phyloP scores from a whole-genome alignment of 2,113 vertebrate genomes.

The Notothenia coriiceps region DNA sequence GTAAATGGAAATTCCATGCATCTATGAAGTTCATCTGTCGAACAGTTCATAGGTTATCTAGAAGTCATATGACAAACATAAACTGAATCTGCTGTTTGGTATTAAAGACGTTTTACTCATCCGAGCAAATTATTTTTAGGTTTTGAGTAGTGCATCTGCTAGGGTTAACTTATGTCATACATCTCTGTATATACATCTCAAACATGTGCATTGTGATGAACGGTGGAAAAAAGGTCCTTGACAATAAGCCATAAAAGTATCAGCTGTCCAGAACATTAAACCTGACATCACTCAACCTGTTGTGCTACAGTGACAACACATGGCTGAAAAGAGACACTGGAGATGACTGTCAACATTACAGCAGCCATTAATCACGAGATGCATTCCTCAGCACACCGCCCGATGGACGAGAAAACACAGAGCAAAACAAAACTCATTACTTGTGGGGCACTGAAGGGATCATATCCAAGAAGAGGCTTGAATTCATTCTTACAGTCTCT shows the following conservation, averaged over 20 bases:
- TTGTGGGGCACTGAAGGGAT: conserved; percentile 1
- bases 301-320: not conserved
- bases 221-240: not conserved
- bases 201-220: not conserved
- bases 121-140: not conserved
- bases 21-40: not conserved
- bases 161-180: not conserved
- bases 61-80: not conserved
- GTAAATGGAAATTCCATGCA: not conserved
- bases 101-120: not conserved
- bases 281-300: not conserved
- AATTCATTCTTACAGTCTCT: conserved; percentile 1
- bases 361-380: conserved; percentile 19
- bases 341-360: conserved; percentile 1
- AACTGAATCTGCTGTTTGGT: not conserved
- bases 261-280: not conserved
- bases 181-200: not conserved
- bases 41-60: not conserved
- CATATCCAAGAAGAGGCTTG: not conserved
- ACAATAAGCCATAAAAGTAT: not conserved
- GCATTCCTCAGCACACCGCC: conserved; percentile 11
- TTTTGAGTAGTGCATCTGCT: not conserved
- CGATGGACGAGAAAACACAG: conserved; percentile 5
- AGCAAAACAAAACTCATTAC: conserved; percentile 6
- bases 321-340: not conserved